Evolutionary conservation across 2,113 vertebrate genomes (phyloP).

Genomic region (Spea multiplicata): DNA sequence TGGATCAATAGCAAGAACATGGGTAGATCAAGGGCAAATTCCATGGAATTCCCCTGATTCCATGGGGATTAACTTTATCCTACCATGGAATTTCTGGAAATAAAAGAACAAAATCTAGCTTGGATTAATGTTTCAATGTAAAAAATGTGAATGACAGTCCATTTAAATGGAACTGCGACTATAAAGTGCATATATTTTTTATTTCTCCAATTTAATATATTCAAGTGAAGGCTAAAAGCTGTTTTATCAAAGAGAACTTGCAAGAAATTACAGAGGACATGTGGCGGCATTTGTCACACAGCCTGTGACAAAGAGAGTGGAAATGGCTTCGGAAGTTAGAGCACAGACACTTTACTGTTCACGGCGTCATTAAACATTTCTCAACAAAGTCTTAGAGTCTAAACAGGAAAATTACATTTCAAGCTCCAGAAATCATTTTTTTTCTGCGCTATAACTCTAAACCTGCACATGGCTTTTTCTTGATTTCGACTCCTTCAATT

Average conservation of each 20-base stretch:
- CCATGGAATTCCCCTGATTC: no score
- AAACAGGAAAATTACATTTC: constrained; percentile 40
- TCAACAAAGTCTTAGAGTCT: constrained; percentile 42
- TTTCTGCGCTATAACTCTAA: constrained; percentile 32
- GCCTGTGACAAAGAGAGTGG: constrained; percentile 15
- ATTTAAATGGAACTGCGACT: no score
- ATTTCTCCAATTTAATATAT: not conserved
- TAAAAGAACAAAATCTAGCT: no score
- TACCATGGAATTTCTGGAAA: no score
- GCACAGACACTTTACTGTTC: constrained; percentile 38
- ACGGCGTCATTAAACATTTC: constrained; percentile 37
- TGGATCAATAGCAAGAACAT: no score
- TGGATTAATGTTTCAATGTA: no score
- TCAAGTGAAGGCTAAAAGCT: not conserved
- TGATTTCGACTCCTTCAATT: constrained; percentile 27
- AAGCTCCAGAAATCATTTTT: constrained; percentile 39
- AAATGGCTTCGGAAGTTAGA: constrained; percentile 32
- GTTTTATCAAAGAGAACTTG: not conserved
- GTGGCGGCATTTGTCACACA: constrained; percentile 23
- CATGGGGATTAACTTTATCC: no score
- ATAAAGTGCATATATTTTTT: no score
- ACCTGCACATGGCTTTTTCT: constrained; percentile 16
- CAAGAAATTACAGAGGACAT: constrained; percentile 6
- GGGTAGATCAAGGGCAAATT: no score
- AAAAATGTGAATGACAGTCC: no score